Base-by-base conservation (phyloP, 2,113 vertebrate genomes). In the Falcunculus frontatus region DNA sequence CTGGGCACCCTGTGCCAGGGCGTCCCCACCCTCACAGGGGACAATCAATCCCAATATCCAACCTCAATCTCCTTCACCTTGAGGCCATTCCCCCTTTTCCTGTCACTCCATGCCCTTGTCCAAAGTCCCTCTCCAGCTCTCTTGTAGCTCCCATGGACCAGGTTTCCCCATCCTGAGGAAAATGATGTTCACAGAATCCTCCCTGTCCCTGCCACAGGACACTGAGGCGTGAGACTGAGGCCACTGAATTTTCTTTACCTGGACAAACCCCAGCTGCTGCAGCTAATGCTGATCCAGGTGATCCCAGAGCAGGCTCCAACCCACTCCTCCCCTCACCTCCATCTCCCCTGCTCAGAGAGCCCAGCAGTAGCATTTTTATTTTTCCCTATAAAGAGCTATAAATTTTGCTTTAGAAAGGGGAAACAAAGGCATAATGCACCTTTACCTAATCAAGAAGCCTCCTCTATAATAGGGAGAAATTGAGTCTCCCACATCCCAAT, bases 251-350 rank as follows among this genome's bases (percentile, higher is more conserved):
- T 21, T 9, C 46, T 20, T 17, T 30, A 26, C 6, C 26, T 20
- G 57, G 37, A 32, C 1, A 1, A 16, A 21, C 11, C 14, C 1
- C 52, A 16, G 37, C 50, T 32, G 62, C 13, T 23, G 49, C 67
- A 22, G 2, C 0, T 2, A 10, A 4, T 25, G 32, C 81, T 49
- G 20, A 5, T 49, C 18, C 11, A 30, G 69, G 23, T 2, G 14
- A 32, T 14, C 35, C 62, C 19, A 9, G 14, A 4, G 17, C 35
- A 50, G 18, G 9, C 23, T 6, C 50, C 29, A 22, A 6, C 37
- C 29, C 9, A 0, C 5, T 25, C 1, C 1, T 5, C 33, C 16
- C 29, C 72, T 57, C 53, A 5, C 39, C 42, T 37, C 65, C 49
- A 11, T 1, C 35, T 64, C 14, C 37, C 67, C 41, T 27, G 42